Evolutionary conservation across 2,797 vertebrate genomes (phyloP), one percentile per base, ranked within the genome.

Genomic region (Pipistrellus kuhlii): DNA sequence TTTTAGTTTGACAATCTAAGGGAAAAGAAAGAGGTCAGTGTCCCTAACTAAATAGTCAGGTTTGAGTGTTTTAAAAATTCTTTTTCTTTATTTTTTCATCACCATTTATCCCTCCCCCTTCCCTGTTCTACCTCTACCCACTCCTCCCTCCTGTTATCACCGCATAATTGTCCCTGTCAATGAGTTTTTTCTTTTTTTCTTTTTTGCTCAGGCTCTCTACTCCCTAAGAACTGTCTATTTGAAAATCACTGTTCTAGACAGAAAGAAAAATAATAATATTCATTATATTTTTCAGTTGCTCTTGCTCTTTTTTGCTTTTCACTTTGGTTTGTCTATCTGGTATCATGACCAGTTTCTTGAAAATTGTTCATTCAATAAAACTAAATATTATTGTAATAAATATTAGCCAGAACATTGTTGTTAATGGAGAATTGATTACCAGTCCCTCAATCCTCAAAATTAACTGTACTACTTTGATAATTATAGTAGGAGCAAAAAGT

Each of bases 291-390:
- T 23, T 46, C 27, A 51, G 0, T 78, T 86, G 13, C 2, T 94
- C 25, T 92, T 91, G 48, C 3, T 85, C 38, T 55, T 87, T 88
- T 85, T 85, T 91, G 38, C 20, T 17, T 94, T 94, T 95, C 25
- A 46, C 62, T 93, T 88, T 69, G 32, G 1, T 46, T 93, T 94
- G 64, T 87, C 46, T 89, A 14, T 9, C 12, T 73, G 20, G 25
- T 77, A 69, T 88, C 30, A 41, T 86, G n/a, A 82, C 38, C 51
- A 90, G 10, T 85, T 93, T 93, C 51, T 46, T 90, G 27, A 88
- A 88, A 86, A 27, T 82, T 53, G 17, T 94, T 93, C 59, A 90
- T 64, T 96, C 90, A 83, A 46, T 82, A 85, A 76, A 94, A 68
- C 20, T 92, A 48, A 91, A 38, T 93, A 66, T 53, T 83, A 51